Base-by-base conservation (phyloP, 2,888 invertebrate species). In the Crocallis elinguaria region DNA sequence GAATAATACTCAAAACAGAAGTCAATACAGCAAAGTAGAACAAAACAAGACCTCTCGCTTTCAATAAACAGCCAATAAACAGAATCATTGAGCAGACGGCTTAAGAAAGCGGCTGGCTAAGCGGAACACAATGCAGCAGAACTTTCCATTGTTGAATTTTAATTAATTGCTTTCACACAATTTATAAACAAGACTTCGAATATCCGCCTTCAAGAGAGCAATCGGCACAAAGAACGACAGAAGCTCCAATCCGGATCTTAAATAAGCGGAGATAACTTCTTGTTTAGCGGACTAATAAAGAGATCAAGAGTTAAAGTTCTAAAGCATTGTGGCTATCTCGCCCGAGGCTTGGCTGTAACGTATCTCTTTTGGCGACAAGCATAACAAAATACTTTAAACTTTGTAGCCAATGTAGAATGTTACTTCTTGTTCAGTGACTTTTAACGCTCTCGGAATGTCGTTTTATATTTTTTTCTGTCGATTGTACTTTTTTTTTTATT, bases 91-190 rank as follows among this genome's bases (percentile, higher is more conserved):
- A 88, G 84, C 78, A 82, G 75, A 77, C 77, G 71, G 79, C 77
- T 82, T 75, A 82, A 82, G 82, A 83, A 86, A 85, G 82, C 85
- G 82, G 82, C 82, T 79, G 71, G 78, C 80, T 83, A 81, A 84
- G 75, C 80, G 80, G 75, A 79, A 72, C 75, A 88, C 87, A 89
- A 88, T 86, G 79, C 86, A 82, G 86, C 86, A 86, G 82, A 84
- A 82, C 77, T 88, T 86, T 83, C 86, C 79, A 88, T 89, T 89
- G 89, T 89, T 77, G 71, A 82, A 77, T 81, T 76, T 74, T 77
- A 86, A 88, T 88, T 88, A 88, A 89, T 88, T 88, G 87, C 86
- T 82, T 81, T 80, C 74, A 73, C 72, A 71, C 74, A 79, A 80
- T 79, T 75, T 71, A 80, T 77, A 83, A 83, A 80, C 75, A 78